Conservation (phyloP, 2,113 vertebrate species). For the Vombatus ursinus region DNA sequence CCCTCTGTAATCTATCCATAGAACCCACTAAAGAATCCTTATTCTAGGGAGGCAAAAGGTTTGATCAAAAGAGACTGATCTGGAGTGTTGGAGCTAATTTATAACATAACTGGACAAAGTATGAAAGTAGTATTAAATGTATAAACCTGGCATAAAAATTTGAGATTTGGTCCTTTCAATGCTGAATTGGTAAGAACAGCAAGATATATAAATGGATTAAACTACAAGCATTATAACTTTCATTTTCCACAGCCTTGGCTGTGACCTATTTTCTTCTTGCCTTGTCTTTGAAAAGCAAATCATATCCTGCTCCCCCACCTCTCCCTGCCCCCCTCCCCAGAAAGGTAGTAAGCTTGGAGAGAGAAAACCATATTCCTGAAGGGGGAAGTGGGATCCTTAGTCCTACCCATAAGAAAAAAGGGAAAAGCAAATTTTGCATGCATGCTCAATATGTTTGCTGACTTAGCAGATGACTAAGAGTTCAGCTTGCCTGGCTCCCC, state of each 20-base stretch:
- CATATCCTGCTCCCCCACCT: neutral
- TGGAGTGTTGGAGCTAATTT: neutral
- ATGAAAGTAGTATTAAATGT: neutral
- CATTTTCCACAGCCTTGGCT: neutral
- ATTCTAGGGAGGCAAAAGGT: neutral
- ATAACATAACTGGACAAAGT: neutral
- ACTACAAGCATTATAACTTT: neutral
- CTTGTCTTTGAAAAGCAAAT: neutral
- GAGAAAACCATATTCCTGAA: neutral
- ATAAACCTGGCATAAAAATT: neutral
- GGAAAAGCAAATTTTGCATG: neutral
- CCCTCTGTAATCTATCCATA: neutral
- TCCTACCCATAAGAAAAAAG: neutral
- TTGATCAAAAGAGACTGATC: neutral
- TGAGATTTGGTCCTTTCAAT: neutral
- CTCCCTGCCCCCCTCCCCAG: no score
- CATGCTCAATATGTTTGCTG: neutral
- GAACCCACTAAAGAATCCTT: neutral
- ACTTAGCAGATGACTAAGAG: neutral
- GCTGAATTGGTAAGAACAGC: neutral
- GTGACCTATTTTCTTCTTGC: neutral
- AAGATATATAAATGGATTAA: neutral
- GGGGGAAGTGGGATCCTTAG: neutral
- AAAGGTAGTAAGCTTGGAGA: neutral
- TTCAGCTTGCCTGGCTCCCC: neutral